Conservation (phyloP, 2,888 invertebrate genomes). For the Melanotus villosus region DNA sequence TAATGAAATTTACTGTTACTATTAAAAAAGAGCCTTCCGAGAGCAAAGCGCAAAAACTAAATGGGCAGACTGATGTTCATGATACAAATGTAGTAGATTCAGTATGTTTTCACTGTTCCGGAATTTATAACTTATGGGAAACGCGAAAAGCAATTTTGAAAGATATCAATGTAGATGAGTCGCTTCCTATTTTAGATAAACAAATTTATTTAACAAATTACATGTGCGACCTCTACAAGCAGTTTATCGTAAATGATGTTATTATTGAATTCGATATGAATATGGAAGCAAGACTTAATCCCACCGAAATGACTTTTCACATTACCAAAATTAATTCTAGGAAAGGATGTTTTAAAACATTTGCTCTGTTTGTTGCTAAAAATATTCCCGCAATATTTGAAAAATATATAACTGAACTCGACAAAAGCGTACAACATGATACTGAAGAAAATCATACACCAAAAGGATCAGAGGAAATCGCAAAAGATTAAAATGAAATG, state of each 20-base stretch:
- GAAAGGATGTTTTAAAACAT: constrained; percentile 60
- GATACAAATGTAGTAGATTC: constrained; percentile 58
- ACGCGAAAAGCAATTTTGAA: constrained; percentile 59
- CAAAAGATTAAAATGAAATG: background rate
- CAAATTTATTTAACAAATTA: constrained; percentile 64
- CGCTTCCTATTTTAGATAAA: constrained; percentile 59
- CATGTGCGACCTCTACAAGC: constrained; percentile 54
- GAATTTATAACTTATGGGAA: constrained; percentile 62
- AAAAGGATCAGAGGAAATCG: background rate
- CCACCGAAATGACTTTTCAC: constrained; percentile 56
- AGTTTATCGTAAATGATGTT: constrained; percentile 43
- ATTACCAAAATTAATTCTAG: constrained; percentile 58
- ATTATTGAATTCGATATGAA: constrained; percentile 62
- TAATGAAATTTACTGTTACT: constrained; percentile 61
- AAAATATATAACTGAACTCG: constrained; percentile 53
- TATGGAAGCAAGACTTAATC: constrained; percentile 56
- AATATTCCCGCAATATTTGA: constrained; percentile 61
- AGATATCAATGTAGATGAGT: constrained; percentile 52
- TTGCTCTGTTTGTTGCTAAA: constrained; percentile 56
- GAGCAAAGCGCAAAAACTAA: constrained; percentile 62
- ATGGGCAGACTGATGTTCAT: constrained; percentile 63
- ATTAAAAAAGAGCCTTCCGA: constrained; percentile 54
- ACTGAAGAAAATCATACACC: background rate
- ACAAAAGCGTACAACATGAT: background rate
- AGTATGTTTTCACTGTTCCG: constrained; percentile 59